These are phyloP conservation scores for Sula dactylatra DNA, from an alignment of 2,113 vertebrate genomes.

Conservation along the genomic window DNA sequence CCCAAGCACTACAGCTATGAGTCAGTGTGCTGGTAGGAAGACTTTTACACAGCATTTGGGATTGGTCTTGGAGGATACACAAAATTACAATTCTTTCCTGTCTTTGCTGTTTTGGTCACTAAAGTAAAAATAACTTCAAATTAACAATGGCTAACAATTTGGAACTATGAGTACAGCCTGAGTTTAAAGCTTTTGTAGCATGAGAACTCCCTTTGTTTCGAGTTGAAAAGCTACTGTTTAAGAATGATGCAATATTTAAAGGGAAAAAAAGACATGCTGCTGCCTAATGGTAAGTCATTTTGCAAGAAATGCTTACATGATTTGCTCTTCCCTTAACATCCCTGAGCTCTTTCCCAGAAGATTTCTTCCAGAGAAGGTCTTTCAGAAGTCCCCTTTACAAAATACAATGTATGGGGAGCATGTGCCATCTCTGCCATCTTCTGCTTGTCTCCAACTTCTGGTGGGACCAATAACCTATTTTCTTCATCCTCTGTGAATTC, in stretches of 20 bases:
- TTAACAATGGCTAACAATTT: not conserved
- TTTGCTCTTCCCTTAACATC: not conserved
- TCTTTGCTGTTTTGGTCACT: not conserved
- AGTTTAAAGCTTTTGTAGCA: not conserved
- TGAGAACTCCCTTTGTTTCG: not conserved
- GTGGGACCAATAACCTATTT: not conserved
- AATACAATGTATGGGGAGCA: rapidly evolving
- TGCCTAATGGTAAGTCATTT: not conserved
- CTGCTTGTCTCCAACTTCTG: not conserved
- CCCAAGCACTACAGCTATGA: not conserved
- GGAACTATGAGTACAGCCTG: not conserved
- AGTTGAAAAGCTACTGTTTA: not conserved
- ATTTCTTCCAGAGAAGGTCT: not conserved
- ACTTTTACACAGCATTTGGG: not conserved
- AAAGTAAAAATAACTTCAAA: slow-evolving; percentile 29
- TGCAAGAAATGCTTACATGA: not conserved
- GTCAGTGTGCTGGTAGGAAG: not conserved
- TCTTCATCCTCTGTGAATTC: not conserved
- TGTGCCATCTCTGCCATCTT: not conserved
- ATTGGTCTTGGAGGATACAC: not conserved
- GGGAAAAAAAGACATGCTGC: not conserved
- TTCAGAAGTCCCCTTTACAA: not conserved
- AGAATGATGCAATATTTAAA: not conserved
- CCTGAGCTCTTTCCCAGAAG: not conserved
- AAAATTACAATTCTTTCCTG: slow-evolving; percentile 13